phyloP scores from a whole-genome alignment of 1,140 invertebrate genomes.

The Drosophila bocki region DNA sequence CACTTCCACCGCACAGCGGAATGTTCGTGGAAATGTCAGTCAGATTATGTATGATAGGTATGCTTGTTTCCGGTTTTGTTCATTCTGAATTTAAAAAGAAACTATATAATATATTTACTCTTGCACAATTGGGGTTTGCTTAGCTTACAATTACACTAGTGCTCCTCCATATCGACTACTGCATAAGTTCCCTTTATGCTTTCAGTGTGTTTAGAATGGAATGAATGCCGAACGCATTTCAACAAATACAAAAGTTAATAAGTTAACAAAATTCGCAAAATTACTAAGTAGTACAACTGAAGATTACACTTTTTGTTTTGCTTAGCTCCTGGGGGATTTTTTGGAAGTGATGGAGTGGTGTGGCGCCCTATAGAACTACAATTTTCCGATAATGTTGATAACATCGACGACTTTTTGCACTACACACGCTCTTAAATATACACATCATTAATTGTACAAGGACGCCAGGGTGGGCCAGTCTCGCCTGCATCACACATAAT shows the following conservation, averaged over 20 bases:
- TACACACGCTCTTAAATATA: constrained; percentile 59
- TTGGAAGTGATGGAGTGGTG: constrained; percentile 26
- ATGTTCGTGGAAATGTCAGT: constrained; percentile 61
- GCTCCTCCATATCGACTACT: constrained; percentile 49
- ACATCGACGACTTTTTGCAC: constrained; percentile 32
- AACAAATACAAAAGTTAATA: constrained; percentile 71
- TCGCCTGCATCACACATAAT: constrained; percentile 89
- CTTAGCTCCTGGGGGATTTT: constrained; percentile 26
- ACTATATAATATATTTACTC: constrained; percentile 48
- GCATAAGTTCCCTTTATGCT: constrained; percentile 44
- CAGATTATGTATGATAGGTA: constrained; percentile 48
- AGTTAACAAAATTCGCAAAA: constrained; percentile 68
- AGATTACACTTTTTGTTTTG: constrained; percentile 50
- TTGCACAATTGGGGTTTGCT: constrained; percentile 52
- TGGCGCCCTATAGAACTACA: constrained; percentile 50
- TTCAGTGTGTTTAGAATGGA: constrained; percentile 59
- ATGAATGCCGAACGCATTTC: constrained; percentile 56
- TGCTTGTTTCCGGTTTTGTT: constrained; percentile 47
- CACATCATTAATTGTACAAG: constrained; percentile 44
- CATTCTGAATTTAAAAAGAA: constrained; percentile 57
- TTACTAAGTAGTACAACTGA: constrained; percentile 29
- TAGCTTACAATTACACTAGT: constrained; percentile 75
- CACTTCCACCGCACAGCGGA: constrained; percentile 40
- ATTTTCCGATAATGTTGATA: constrained; percentile 58
- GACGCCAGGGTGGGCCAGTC: constrained; percentile 15